These are phyloP conservation scores for Sternarchorhynchus goeldii DNA, from an alignment of 2,797 vertebrate genomes.

Conservation along the genomic window DNA sequence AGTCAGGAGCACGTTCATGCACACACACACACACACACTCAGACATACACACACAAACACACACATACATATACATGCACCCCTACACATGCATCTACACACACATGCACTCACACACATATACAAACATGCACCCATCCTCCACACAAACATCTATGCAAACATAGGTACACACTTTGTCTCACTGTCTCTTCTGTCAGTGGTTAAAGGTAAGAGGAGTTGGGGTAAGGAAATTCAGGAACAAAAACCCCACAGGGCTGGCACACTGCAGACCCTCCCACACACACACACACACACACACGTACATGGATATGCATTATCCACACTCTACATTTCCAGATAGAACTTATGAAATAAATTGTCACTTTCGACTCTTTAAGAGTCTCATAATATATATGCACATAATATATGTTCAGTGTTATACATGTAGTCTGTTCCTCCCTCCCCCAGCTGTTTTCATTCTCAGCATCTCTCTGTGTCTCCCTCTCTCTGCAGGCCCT, in stretches of 20 bases:
- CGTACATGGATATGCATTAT: not conserved
- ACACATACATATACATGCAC: constrained; percentile 16
- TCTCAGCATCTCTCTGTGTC: not conserved
- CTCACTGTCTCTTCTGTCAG: too few relatives aligned
- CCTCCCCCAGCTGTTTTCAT: not conserved
- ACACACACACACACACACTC: not conserved
- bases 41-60: not conserved
- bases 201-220: too few relatives aligned
- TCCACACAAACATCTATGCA: too few relatives aligned
- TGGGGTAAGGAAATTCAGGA: too few relatives aligned
- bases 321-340: not conserved
- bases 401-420: too few relatives aligned
- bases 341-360: not conserved
- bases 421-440: not conserved
- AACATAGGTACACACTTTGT: too few relatives aligned
- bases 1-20: not conserved
- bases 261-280: not conserved
- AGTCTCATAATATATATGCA: not conserved
- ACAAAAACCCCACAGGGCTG: too few relatives aligned
- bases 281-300: not conserved
- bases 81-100: constrained; percentile 4
- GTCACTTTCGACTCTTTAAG: not conserved
- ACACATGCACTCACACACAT: constrained; percentile 34
- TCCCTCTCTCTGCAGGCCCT: not conserved
- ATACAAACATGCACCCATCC: not conserved